A percentile compares a stretch with the other conserved stretches of the same genome.
Conservation (phyloP, 2,888 invertebrate genomes). For the Agrochola lota region DNA sequence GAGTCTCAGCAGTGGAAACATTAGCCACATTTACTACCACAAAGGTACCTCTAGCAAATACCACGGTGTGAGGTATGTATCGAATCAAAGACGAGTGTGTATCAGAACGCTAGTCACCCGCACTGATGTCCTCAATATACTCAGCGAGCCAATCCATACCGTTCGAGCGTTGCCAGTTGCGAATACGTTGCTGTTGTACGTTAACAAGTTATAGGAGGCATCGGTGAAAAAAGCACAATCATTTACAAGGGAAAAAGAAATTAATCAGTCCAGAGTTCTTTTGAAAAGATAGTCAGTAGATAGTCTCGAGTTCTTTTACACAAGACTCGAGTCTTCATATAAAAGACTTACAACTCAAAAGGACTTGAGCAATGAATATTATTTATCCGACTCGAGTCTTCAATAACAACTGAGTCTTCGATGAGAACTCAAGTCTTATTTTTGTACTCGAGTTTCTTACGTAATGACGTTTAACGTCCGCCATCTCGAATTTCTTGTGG, state of each 20-base stretch:
- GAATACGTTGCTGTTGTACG: slow-evolving; percentile 71
- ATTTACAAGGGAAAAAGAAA: not conserved
- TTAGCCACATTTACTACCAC: too few species aligned
- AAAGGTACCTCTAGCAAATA: not conserved
- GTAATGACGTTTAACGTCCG: not conserved
- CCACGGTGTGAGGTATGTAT: slow-evolving; percentile 19
- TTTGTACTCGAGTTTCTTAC: too few species aligned
- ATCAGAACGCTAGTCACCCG: slow-evolving; percentile 48
- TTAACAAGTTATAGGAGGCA: slow-evolving; percentile 52
- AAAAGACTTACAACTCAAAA: too few species aligned
- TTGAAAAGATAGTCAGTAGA: too few species aligned
- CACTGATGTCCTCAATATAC: slow-evolving; percentile 74
- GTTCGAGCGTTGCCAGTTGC: slow-evolving; percentile 74
- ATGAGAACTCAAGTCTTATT: too few species aligned
- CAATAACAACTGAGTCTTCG: too few species aligned
- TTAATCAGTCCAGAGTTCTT: too few species aligned
- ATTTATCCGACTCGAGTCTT: too few species aligned
- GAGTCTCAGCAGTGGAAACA: not conserved
- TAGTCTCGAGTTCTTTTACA: too few species aligned
- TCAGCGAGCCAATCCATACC: slow-evolving; percentile 78
- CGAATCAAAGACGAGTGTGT: slow-evolving; percentile 39
- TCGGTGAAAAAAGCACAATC: not conserved
- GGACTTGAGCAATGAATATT: too few species aligned
- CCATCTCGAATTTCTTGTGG: slow-evolving; percentile 13
- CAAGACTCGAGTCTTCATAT: too few species aligned